Percentiles rank a stretch among this genome's conserved stretches.
Evolutionary conservation across 2,797 vertebrate species (phyloP).

Genomic region (Dendrocincla tyrannina): DNA sequence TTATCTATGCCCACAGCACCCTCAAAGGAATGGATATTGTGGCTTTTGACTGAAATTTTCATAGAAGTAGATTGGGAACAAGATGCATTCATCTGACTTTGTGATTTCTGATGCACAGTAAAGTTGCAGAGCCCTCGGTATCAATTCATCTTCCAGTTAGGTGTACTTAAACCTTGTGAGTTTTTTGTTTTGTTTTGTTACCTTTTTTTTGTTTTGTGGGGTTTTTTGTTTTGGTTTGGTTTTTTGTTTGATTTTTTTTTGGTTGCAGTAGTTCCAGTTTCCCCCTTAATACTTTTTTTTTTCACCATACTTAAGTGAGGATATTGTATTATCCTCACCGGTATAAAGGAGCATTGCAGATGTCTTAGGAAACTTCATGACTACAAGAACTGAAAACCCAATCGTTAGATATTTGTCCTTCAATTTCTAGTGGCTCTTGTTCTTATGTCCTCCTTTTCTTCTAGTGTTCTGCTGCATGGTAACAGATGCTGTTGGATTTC

Average conservation of each 20-base stretch:
- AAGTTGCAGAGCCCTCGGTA: neutral
- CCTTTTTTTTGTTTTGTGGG: neutral
- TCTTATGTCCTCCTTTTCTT: neutral
- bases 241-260: neutral
- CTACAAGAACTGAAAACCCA: neutral
- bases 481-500: neutral
- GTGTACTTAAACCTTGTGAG: neutral
- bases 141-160: neutral
- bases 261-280: neutral
- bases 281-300: neutral
- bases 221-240: neutral
- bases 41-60: neutral
- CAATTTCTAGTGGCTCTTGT: neutral
- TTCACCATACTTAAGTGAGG: neutral
- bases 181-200: too few species aligned
- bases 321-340: neutral
- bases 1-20: neutral
- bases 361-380: neutral
- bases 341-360: neutral
- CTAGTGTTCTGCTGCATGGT: neutral
- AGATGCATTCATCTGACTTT: neutral
- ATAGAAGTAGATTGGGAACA: neutral
- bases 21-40: neutral
- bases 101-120: neutral
- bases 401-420: neutral